Evolutionary conservation across 2,888 invertebrate species (phyloP).

Genomic region (Drosophila siamana): DNA sequence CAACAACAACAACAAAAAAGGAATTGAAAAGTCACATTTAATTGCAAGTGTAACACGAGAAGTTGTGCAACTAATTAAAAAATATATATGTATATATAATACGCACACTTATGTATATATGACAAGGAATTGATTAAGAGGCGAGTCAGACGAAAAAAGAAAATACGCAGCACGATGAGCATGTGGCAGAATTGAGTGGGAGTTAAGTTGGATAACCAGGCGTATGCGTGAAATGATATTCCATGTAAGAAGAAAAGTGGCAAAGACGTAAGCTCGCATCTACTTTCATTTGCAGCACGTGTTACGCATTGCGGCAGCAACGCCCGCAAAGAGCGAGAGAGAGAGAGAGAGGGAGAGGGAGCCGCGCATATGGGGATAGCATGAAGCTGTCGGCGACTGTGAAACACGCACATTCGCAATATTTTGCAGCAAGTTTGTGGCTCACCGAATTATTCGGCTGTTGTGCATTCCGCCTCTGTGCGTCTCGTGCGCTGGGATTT

Average conservation of each 20-base stretch:
- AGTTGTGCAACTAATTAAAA: not conserved
- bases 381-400: slow-evolving; percentile 24
- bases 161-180: no score
- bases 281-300: slow-evolving; percentile 62
- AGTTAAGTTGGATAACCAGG: not conserved
- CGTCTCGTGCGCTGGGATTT: slow-evolving; percentile 42
- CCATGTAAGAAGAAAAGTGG: not conserved
- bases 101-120: no score
- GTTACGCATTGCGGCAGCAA: slow-evolving; percentile 63
- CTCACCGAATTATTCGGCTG: slow-evolving; percentile 70
- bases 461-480: slow-evolving; percentile 52
- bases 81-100: not conserved
- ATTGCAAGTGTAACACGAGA: no score
- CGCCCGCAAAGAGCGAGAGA: slow-evolving; percentile 31
- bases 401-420: slow-evolving; percentile 70
- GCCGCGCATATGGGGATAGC: slow-evolving; percentile 3
- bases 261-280: slow-evolving; percentile 12
- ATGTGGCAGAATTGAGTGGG: not conserved
- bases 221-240: slow-evolving; percentile 5
- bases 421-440: slow-evolving; percentile 79
- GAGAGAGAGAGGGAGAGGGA: not conserved
- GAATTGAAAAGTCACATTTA: no score
- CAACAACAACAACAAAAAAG: no score
- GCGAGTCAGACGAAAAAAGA: not conserved
- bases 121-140: slow-evolving; percentile 2